phyloP scores from a whole-genome alignment of 2,113 vertebrate species.

The Strix aluco region DNA sequence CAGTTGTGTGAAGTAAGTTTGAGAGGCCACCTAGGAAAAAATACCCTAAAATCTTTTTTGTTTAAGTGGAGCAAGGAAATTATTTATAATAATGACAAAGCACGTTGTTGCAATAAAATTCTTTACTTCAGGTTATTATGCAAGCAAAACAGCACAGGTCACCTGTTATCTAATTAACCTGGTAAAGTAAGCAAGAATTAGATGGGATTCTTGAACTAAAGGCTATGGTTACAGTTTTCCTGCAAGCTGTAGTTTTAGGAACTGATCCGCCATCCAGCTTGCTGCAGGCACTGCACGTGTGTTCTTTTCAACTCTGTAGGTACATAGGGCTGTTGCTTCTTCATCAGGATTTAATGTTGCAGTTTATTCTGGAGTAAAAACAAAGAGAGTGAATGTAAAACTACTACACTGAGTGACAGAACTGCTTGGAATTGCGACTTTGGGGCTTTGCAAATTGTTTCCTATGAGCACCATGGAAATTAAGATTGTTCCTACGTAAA shows the following conservation, averaged over 20 bases:
- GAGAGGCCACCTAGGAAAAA: background rate
- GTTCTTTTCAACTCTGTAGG: background rate
- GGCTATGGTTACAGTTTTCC: background rate
- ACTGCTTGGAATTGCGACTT: background rate
- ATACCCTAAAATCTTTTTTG: background rate
- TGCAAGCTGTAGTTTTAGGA: background rate
- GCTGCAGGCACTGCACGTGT: background rate
- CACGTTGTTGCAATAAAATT: background rate
- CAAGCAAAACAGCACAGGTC: background rate
- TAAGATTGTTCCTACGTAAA: background rate
- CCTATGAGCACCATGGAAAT: background rate
- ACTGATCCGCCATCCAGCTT: background rate
- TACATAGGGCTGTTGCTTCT: background rate
- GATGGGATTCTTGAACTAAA: background rate
- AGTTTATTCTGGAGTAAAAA: constrained; percentile 33
- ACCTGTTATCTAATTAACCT: background rate
- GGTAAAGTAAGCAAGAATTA: background rate
- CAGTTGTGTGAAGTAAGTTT: background rate
- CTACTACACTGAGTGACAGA: background rate
- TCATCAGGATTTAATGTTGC: background rate
- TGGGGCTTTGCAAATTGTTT: background rate
- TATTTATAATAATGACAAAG: background rate
- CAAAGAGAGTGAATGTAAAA: background rate
- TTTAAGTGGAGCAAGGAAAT: background rate
- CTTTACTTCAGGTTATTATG: constrained; percentile 32